Evolutionary conservation across 2,888 invertebrate species (phyloP).

Genomic region (Cataglyphis albicans): DNA sequence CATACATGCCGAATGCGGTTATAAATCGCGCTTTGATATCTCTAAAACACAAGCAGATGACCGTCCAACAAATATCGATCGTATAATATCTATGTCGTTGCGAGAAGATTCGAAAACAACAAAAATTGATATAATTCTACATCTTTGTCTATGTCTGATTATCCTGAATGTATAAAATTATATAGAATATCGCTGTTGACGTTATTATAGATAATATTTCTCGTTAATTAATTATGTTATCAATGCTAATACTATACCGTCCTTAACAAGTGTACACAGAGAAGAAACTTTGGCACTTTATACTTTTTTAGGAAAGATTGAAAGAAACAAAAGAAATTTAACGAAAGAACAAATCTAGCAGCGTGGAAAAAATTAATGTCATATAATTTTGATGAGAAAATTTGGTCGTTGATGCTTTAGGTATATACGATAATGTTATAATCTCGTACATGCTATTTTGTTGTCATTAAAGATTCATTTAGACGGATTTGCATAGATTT

Average conservation of each 20-base stretch:
- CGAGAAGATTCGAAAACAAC: constrained; percentile 15
- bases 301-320: background rate
- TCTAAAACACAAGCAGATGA: background rate
- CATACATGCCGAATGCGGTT: background rate
- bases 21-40: constrained; percentile 9
- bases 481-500: constrained; percentile 21
- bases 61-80: constrained; percentile 29
- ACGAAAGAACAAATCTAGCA: background rate
- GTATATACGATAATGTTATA: background rate
- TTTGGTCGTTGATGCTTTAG: background rate
- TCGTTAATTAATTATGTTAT: background rate
- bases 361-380: background rate
- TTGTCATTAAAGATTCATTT: background rate
- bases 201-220: background rate
- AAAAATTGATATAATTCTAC: background rate
- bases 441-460: no score
- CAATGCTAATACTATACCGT: background rate
- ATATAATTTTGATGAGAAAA: constrained; percentile 5
- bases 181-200: background rate
- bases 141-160: background rate
- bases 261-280: background rate
- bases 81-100: background rate
- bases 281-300: background rate
- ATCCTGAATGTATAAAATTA: background rate
- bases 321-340: constrained; percentile 11